Conservation (phyloP, 2,888 invertebrate species). For the Protophormia terraenovae region DNA sequence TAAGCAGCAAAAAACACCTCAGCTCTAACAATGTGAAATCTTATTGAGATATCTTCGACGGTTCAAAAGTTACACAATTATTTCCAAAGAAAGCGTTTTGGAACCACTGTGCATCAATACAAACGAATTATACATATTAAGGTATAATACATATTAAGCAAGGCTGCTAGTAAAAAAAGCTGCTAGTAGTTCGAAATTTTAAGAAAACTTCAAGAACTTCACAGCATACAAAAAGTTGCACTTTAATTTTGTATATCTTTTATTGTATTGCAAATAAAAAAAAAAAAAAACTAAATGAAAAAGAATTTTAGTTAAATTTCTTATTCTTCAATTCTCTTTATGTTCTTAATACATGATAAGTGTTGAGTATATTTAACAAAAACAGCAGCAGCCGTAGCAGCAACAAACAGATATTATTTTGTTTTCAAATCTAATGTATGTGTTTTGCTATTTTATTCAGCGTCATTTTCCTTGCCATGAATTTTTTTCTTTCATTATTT, state of each 20-base stretch:
- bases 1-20: too few relatives aligned
- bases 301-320: slow-evolving; percentile 9
- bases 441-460: not conserved
- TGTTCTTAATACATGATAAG: slow-evolving; percentile 37
- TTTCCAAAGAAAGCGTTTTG: too few relatives aligned
- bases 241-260: slow-evolving; percentile 4
- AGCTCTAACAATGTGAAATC: too few relatives aligned
- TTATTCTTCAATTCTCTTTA: not conserved
- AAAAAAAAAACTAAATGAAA: slow-evolving; percentile 13
- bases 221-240: too few relatives aligned
- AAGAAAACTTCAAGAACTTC: too few relatives aligned
- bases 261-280: slow-evolving; percentile 26
- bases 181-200: not conserved
- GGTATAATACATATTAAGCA: too few relatives aligned
- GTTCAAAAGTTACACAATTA: too few relatives aligned
- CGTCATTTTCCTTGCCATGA: slow-evolving; percentile 3
- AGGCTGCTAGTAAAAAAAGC: not conserved
- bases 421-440: not conserved
- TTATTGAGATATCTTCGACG: too few relatives aligned
- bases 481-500: too few relatives aligned
- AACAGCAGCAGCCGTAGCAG: not conserved
- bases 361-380: slow-evolving; percentile 43
- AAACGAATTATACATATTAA: too few relatives aligned
- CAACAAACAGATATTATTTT: slow-evolving; percentile 4
- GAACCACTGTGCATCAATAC: too few relatives aligned